Base-by-base conservation (phyloP, 1,140 invertebrate species). In the Cotesia typhae region DNA sequence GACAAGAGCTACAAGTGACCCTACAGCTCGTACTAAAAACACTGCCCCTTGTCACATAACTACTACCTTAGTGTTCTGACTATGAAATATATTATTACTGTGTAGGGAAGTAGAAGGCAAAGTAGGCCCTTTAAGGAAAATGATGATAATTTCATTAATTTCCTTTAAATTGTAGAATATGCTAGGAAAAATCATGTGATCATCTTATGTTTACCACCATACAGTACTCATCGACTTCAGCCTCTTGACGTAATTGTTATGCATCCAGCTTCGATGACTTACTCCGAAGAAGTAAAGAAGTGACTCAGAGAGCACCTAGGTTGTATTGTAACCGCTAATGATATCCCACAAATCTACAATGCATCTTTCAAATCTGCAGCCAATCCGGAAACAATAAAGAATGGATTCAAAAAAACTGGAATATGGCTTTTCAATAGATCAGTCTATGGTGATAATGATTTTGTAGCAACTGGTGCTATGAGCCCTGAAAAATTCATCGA, bases 191-290 rank as follows among this genome's bases (percentile, higher is more conserved):
- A 69, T 38, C 63, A 66, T 53, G 41, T 73, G 1, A 47, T 47
- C 9, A 20, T 70, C 12, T 17, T 70, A 17, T 73, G 57, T 47
- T 41, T 73, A 4, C 55, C 72, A 52, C 66, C 57, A 61, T 63
- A 72, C 37, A 74, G 47, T 6, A 67, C 12, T 68, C 70, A 79
- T 64, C 75, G 80, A 64, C 63, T 88, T 9, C 85, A 88, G 67
- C 83, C 85, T n/a, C 75, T 87, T 1, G 86, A 87, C 75, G 79
- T 84, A n/a, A 74, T 74, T 38, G 81, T 87, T 73, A 85, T 86
- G 76, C 75, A 73, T 61, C 80, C 84, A 47, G 37, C 79, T 47
- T 81, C 69, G 36, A 47, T 47, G 41, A 7, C 41, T 47, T 10
- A 47, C 41, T 47, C 5, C 41, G 41, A 47, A 47, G 41, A 47